Percentiles rank a stretch among this genome's conserved stretches.
phyloP scores from a whole-genome alignment of 1,140 invertebrate species.

The Sarcophaga bullata region DNA sequence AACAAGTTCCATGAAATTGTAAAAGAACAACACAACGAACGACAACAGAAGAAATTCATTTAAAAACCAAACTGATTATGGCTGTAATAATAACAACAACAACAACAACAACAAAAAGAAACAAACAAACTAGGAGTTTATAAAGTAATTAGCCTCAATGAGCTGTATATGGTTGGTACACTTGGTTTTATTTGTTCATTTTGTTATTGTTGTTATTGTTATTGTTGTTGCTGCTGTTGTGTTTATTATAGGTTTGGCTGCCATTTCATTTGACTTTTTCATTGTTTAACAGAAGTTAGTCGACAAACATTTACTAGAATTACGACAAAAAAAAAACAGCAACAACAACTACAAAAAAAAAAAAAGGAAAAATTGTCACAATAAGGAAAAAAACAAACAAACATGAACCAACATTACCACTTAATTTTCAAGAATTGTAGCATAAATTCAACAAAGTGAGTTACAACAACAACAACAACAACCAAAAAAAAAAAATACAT shows the following conservation, averaged over 20 bases:
- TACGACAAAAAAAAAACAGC: not conserved
- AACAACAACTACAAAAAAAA: not conserved
- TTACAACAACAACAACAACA: not conserved
- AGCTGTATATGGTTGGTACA: slow-evolving; percentile 4
- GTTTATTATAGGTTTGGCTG: slow-evolving; percentile 5
- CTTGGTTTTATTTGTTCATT: not conserved
- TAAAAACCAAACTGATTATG: not conserved
- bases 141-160: slow-evolving; percentile 40
- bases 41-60: not conserved
- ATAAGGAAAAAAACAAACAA: not conserved
- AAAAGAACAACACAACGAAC: not conserved
- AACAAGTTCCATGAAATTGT: slow-evolving; percentile 29
- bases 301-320: no score
- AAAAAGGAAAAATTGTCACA: not conserved
- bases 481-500: not conserved
- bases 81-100: not conserved
- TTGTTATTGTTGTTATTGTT: not conserved
- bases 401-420: not conserved
- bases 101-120: not conserved
- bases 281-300: slow-evolving; percentile 10
- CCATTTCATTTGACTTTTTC: slow-evolving; percentile 30
- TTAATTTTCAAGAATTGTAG: slow-evolving; percentile 8
- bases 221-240: not conserved
- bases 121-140: not conserved
- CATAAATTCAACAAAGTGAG: not conserved